Evolutionary conservation across 1,140 invertebrate genomes (phyloP).

Genomic region (Notospermus geniculatus): DNA sequence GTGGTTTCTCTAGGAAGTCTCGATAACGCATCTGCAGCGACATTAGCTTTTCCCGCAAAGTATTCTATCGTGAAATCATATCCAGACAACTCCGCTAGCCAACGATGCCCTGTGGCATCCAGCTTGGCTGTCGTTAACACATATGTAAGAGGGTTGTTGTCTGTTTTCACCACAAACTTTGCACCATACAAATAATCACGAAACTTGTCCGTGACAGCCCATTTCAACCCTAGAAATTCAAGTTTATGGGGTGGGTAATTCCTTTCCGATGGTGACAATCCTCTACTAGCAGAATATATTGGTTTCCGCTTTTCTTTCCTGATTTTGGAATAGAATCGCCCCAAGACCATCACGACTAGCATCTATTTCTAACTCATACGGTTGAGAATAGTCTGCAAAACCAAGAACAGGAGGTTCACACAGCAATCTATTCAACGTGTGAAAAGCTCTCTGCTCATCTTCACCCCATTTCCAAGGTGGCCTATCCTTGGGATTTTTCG

Average conservation of each 20-base stretch:
- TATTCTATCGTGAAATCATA: no score
- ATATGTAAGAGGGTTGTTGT: no score
- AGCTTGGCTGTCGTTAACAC: no score
- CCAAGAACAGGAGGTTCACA: conserved; percentile 24
- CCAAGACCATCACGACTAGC: conserved; percentile 29
- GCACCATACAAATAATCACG: conserved; percentile 25
- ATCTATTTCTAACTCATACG: conserved; percentile 29
- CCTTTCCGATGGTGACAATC: conserved; percentile 17
- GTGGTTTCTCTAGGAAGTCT: no score
- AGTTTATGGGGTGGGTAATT: conserved; percentile 21
- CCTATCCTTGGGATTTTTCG: conserved; percentile 20
- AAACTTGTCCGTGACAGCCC: conserved; percentile 22
- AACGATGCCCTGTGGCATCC: no score
- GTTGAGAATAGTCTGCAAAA: conserved; percentile 22
- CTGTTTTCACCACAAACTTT: no score
- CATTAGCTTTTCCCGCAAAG: no score
- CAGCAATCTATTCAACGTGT: conserved; percentile 24
- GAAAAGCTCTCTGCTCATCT: conserved; percentile 19
- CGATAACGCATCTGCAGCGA: no score
- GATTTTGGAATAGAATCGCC: conserved; percentile 32
- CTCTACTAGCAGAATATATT: conserved; percentile 26
- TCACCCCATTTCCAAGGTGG: conserved; percentile 4
- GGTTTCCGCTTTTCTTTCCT: conserved; percentile 24
- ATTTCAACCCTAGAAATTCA: conserved; percentile 23
- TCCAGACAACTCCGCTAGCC: no score